Conservation (phyloP, 2,888 invertebrate species). For the Drosophila mimica region DNA sequence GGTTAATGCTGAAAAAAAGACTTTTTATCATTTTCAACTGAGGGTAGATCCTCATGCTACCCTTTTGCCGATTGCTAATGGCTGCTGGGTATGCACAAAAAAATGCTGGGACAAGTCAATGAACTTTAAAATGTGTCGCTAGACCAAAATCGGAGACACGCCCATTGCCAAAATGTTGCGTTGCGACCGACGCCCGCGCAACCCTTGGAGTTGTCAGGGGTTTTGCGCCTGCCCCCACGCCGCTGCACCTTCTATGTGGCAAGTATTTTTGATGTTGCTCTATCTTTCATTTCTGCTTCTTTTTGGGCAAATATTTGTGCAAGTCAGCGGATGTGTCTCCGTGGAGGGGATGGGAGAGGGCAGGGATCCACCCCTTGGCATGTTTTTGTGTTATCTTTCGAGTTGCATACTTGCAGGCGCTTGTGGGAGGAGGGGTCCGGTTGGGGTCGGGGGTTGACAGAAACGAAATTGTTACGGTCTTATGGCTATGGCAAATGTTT, state of each 20-base stretch:
- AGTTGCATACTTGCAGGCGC: slow-evolving; percentile 68
- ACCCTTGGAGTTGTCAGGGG: slow-evolving; percentile 5
- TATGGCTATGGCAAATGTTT: slow-evolving; percentile 72
- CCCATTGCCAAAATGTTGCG: slow-evolving; percentile 34
- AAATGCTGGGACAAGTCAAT: slow-evolving; percentile 61
- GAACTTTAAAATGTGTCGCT: slow-evolving; percentile 75
- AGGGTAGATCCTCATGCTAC: not conserved
- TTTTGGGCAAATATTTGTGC: slow-evolving; percentile 75
- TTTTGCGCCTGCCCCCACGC: slow-evolving; percentile 1
- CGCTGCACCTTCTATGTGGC: not conserved
- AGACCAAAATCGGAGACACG: slow-evolving; percentile 29
- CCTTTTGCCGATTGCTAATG: not conserved
- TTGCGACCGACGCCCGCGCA: slow-evolving; percentile 41
- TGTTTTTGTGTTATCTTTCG: slow-evolving; percentile 65
- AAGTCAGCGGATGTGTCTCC: slow-evolving; percentile 57
- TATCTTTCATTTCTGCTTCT: slow-evolving; percentile 33
- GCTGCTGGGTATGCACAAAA: not conserved
- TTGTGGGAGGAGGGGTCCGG: not conserved
- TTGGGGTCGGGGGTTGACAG: not conserved
- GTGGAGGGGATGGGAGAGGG: not conserved
- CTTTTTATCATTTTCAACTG: not conserved
- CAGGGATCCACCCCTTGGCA: slow-evolving; percentile 32
- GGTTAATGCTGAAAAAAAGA: too few species aligned
- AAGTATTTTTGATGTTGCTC: slow-evolving; percentile 47
- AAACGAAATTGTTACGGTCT: slow-evolving; percentile 59